Percentiles rank a stretch among this genome's conserved stretches.
Conservation (phyloP, 2,797 vertebrate species). For the Gephyroberyx darwinii region DNA sequence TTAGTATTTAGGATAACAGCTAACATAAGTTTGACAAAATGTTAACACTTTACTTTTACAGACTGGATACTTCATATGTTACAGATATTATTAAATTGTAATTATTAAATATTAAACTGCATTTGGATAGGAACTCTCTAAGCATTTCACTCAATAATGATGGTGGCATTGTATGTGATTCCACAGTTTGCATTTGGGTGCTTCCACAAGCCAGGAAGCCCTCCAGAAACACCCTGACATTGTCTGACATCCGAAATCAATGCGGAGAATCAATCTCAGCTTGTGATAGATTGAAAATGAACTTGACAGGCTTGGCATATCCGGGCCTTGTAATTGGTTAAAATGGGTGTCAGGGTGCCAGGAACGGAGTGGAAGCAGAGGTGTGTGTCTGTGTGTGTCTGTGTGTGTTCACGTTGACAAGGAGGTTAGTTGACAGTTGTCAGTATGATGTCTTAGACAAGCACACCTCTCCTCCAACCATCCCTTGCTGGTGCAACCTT, state of each 20-base stretch:
- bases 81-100: too few species aligned
- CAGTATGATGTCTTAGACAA: conserved; percentile 23
- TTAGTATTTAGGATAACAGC: too few species aligned
- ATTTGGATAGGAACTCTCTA: too few species aligned
- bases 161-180: not conserved
- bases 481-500: conserved; percentile 37
- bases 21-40: too few species aligned
- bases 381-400: conserved; percentile 9
- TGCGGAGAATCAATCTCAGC: conserved; percentile 50
- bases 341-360: conserved; percentile 10
- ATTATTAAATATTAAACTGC: too few species aligned
- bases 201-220: not conserved
- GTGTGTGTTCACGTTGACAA: conserved; percentile 41
- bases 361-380: conserved; percentile 14
- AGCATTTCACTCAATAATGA: conserved; percentile 7
- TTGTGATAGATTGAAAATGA: conserved; percentile 50
- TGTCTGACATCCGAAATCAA: conserved; percentile 46
- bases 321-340: conserved; percentile 46
- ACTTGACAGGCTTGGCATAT: conserved; percentile 22
- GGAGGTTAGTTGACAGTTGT: conserved; percentile 44
- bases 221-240: conserved; percentile 30
- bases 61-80: too few species aligned
- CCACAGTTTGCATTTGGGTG: conserved; percentile 11
- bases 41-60: too few species aligned
- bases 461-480: conserved; percentile 20